A percentile compares a stretch with the other conserved stretches of the same genome.
Evolutionary conservation across 2,888 invertebrate species (phyloP).

Genomic region (Lycophotia porphyrea): DNA sequence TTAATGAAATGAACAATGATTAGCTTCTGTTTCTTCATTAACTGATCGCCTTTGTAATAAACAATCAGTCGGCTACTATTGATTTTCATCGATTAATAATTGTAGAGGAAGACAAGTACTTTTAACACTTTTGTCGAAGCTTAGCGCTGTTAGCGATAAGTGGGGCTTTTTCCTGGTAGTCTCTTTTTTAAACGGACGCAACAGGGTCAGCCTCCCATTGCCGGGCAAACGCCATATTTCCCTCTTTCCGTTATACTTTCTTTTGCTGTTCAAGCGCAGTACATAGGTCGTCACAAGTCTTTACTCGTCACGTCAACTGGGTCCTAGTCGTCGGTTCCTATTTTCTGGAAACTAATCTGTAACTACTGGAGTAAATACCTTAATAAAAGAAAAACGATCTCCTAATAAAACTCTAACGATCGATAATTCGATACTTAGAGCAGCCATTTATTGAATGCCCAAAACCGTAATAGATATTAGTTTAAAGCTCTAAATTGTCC

Average conservation of each 20-base stretch:
- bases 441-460: not conserved
- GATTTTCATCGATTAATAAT: conserved; percentile 7
- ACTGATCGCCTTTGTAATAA: conserved; percentile 39
- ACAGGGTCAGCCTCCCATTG: not conserved
- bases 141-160: not conserved
- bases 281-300: not conserved
- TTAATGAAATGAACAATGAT: conserved; percentile 51
- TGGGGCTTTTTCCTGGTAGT: not conserved
- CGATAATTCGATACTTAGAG: conserved; percentile 14
- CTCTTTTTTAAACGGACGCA: no score
- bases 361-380: not conserved
- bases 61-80: conserved; percentile 31
- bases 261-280: not conserved
- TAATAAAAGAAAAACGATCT: not conserved
- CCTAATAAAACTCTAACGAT: not conserved
- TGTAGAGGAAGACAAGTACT: not conserved
- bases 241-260: not conserved
- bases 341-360: not conserved
- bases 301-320: not conserved
- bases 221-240: not conserved
- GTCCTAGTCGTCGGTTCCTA: not conserved
- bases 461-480: conserved; percentile 33
- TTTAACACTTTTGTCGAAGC: conserved; percentile 10
- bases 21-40: conserved; percentile 33
- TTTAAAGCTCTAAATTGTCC: conserved; percentile 37